Evolutionary conservation across 1,140 invertebrate species (phyloP), one percentile per base, ranked within the genome.

Genomic region (Lordiphosa mommai): DNA sequence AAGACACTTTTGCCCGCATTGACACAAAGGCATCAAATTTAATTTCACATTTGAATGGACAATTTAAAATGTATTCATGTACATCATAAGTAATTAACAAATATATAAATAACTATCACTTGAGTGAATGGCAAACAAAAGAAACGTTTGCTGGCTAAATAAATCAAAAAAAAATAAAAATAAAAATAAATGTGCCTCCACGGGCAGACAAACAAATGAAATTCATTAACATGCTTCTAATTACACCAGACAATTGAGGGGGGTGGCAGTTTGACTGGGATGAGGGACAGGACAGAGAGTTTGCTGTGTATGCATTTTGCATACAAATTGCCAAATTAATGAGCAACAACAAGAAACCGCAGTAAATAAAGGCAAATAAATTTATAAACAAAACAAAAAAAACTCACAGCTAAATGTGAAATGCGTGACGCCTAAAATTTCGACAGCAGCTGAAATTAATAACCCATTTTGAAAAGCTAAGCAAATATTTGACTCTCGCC

Each of bases 241-340:
- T 82, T 84, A 77, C 77, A 77, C n/a, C 72, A 61, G 59, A 84
- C 72, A 82, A 82, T 84, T 41, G 3, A 4, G 16, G 4, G 29
- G 5, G 44, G n/a, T 3, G 10, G n/a, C n/a, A n/a, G n/a, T n/a
- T n/a, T n/a, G n/a, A n/a, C n/a, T n/a, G 30, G n/a, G 7, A n/a
- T 8, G 6, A 0, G 7, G 14, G 32, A 3, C 12, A 4, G 6
- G 29, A 9, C 12, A n/a, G n/a, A n/a, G 29, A 29, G 8, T 40
- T 50, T 74, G 50, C 53, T 67, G 48, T 56, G 77, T 84, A 57
- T 84, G 77, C 60, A 84, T 77, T 84, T 84, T 84, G 77, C 77
- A 84, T 84, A 77, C 68, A 84, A 85, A 84, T 84, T 84, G 72
- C 72, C 60, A 84, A 84, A 84, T 84, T 77, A 84, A 84, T 77